Conservation (phyloP, 2,888 invertebrate species). For the Coenonympha glycerion region DNA sequence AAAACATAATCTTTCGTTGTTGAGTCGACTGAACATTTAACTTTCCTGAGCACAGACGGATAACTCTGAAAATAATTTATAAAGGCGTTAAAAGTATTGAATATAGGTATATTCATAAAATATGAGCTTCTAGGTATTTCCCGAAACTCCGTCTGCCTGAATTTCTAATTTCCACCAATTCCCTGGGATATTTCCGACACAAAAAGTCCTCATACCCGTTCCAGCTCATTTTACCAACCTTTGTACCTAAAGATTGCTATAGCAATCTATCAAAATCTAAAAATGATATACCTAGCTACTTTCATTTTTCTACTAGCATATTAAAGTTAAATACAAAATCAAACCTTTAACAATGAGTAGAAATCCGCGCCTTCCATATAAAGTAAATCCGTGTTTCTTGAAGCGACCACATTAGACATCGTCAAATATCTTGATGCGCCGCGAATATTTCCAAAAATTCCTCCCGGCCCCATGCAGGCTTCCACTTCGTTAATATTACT, state of each 20-base stretch:
- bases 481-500: slow-evolving; percentile 63
- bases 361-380: slow-evolving; percentile 66
- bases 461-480: slow-evolving; percentile 69
- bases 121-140: too few relatives aligned
- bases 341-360: slow-evolving; percentile 57
- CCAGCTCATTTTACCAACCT: too few relatives aligned
- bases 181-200: too few relatives aligned
- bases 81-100: slow-evolving; percentile 30
- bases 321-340: too few relatives aligned
- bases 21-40: slow-evolving; percentile 51
- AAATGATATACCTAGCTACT: too few relatives aligned
- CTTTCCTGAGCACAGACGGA: slow-evolving; percentile 63
- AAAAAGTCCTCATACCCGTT: too few relatives aligned
- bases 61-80: slow-evolving; percentile 71
- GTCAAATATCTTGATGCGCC: slow-evolving; percentile 57
- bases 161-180: too few relatives aligned
- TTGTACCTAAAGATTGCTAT: too few relatives aligned
- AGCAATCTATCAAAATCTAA: too few relatives aligned
- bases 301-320: too few relatives aligned
- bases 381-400: slow-evolving; percentile 67
- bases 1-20: slow-evolving; percentile 66
- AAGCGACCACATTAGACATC: slow-evolving; percentile 63
- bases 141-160: too few relatives aligned
- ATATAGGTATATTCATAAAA: too few relatives aligned
- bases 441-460: slow-evolving; percentile 70